phyloP scores from a whole-genome alignment of 2,113 vertebrate genomes.

The Atherinomorus stipes region DNA sequence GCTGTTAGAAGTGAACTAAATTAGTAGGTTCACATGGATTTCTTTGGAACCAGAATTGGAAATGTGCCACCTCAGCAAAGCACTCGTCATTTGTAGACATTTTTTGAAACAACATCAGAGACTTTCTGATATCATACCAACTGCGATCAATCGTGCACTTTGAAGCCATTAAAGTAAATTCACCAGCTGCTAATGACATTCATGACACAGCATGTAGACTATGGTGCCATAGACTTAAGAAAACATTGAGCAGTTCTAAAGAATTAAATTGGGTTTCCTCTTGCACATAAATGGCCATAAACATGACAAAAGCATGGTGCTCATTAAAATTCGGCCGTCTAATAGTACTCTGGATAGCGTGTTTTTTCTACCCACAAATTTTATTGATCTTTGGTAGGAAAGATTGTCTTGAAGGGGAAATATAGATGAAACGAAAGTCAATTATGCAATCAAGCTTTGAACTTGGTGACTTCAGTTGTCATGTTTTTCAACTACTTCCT shows the following conservation, averaged over 20 bases:
- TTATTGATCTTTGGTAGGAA: slow-evolving; percentile 48
- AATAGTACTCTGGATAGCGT: slow-evolving; percentile 24
- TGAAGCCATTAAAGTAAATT: slow-evolving; percentile 43
- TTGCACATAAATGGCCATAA: slow-evolving; percentile 54
- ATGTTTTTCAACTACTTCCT: background rate
- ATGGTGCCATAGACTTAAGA: slow-evolving; percentile 24
- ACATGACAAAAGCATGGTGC: slow-evolving; percentile 63
- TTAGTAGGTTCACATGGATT: slow-evolving; percentile 87
- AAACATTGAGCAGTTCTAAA: slow-evolving; percentile 30
- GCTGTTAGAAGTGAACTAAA: slow-evolving; percentile 85
- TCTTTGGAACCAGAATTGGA: slow-evolving; percentile 83
- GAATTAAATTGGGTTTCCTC: slow-evolving; percentile 51
- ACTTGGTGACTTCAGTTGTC: background rate
- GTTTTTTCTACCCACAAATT: slow-evolving; percentile 39
- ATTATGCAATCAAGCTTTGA: background rate
- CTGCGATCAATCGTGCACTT: slow-evolving; percentile 44
- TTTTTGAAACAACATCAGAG: slow-evolving; percentile 80
- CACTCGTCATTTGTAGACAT: slow-evolving; percentile 78
- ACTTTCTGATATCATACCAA: slow-evolving; percentile 55
- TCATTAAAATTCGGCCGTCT: slow-evolving; percentile 59
- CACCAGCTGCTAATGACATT: slow-evolving; percentile 58
- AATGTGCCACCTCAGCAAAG: slow-evolving; percentile 84
- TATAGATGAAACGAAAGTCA: slow-evolving; percentile 5
- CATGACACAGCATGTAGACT: slow-evolving; percentile 40
- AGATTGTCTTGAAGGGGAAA: slow-evolving; percentile 8